Conservation (phyloP, 2,888 invertebrate species). For the Pilophorus perplexus region DNA sequence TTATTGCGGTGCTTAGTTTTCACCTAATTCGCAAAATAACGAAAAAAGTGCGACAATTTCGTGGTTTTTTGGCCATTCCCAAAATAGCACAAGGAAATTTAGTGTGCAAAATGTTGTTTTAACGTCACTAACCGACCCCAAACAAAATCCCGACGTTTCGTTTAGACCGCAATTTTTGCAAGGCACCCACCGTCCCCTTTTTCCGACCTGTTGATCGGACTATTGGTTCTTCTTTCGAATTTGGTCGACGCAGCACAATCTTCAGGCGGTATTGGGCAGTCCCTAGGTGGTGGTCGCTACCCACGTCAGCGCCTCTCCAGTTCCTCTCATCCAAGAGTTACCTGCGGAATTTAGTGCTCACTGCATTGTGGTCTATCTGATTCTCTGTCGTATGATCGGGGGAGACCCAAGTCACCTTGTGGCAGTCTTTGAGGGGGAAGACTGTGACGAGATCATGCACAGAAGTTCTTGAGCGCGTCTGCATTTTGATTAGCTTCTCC, state of each 20-base stretch:
- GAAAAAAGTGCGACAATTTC: too few relatives aligned
- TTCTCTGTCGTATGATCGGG: conserved; percentile 36
- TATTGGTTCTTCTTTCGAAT: background rate
- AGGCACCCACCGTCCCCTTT: too few relatives aligned
- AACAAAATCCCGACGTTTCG: too few relatives aligned
- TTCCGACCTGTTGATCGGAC: too few relatives aligned
- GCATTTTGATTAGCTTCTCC: conserved; percentile 9
- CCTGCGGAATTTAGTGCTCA: conserved; percentile 39
- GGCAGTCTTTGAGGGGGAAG: conserved; percentile 32
- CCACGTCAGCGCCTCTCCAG: background rate
- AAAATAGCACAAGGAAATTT: too few relatives aligned
- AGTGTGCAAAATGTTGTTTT: too few relatives aligned
- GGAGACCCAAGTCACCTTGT: conserved; percentile 43
- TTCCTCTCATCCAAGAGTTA: conserved; percentile 39
- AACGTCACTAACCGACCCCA: too few relatives aligned
- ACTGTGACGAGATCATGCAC: conserved; percentile 33
- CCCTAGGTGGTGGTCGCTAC: background rate
- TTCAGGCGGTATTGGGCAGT: background rate
- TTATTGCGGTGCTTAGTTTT: too few relatives aligned
- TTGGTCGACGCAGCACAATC: conserved; percentile 1
- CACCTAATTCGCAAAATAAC: too few relatives aligned
- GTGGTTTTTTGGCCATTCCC: too few relatives aligned
- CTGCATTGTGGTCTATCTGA: conserved; percentile 22
- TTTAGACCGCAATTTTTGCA: too few relatives aligned
- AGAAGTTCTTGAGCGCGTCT: conserved; percentile 29